Evolutionary conservation across 2,113 vertebrate genomes (phyloP).

Genomic region (Cyprinodon brontotheroides): DNA sequence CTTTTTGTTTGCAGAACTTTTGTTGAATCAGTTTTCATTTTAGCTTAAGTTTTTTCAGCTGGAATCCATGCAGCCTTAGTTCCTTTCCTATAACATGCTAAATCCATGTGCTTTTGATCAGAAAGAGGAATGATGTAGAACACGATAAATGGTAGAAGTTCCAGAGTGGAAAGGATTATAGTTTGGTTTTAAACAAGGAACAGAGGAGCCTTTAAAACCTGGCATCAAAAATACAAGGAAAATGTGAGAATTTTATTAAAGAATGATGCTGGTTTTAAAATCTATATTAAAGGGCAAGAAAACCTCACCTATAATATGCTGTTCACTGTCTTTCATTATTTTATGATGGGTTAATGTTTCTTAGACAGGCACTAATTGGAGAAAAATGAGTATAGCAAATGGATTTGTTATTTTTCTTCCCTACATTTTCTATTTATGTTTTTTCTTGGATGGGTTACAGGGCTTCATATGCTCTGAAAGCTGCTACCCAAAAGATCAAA

Average conservation of each 20-base stretch:
- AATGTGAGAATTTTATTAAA: not conserved
- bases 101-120: conserved; percentile 1
- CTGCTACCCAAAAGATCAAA: conserved; percentile 49
- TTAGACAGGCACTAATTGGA: not conserved
- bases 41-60: not conserved
- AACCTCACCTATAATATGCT: not conserved
- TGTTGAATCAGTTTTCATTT: conserved; percentile 23
- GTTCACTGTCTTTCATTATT: not conserved
- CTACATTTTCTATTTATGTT: not conserved
- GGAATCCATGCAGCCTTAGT: conserved; percentile 5
- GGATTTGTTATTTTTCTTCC: not conserved
- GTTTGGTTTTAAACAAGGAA: not conserved
- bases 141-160: not conserved
- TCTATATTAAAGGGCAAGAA: conserved; percentile 3
- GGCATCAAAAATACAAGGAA: not conserved
- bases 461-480: conserved; percentile 54
- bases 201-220: not conserved
- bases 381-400: not conserved
- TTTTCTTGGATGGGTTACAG: not conserved
- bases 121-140: not conserved
- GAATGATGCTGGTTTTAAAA: not conserved
- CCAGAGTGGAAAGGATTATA: not conserved
- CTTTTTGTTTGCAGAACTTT: conserved; percentile 40
- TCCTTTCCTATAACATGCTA: conserved; percentile 19
- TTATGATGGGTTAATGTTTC: not conserved